Percentiles rank a stretch among this genome's conserved stretches.
These are phyloP conservation scores for Paradisaea rubra DNA, from an alignment of 2,113 vertebrate species.

Conservation along the genomic window DNA sequence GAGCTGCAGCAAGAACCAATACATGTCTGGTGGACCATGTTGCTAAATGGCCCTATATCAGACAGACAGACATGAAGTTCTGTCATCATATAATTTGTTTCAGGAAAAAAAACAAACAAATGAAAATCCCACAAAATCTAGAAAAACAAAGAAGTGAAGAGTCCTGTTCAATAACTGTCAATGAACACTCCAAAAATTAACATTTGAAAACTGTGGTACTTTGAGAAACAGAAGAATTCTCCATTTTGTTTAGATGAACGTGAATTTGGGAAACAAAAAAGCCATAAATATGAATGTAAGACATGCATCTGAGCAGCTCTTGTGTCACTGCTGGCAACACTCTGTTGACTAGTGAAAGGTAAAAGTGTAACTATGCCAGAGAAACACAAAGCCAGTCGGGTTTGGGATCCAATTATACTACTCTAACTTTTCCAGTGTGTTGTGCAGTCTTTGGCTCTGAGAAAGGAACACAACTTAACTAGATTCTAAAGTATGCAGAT, in stretches of 20 bases:
- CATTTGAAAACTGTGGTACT: background rate
- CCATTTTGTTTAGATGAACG: background rate
- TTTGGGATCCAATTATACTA: background rate
- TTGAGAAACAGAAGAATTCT: background rate
- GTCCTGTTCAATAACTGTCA: background rate
- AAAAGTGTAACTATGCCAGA: background rate
- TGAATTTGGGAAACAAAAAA: background rate
- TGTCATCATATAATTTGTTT: background rate
- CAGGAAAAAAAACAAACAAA: background rate
- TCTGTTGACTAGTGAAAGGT: background rate
- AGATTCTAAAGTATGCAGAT: background rate
- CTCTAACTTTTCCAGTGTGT: background rate
- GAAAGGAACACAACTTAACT: background rate
- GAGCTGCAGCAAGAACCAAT: background rate
- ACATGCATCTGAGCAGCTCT: background rate
- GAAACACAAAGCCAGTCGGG: background rate
- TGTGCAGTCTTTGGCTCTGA: background rate
- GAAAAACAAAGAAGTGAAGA: background rate
- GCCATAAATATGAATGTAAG: background rate
- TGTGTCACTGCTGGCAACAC: background rate
- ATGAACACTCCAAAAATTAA: background rate
- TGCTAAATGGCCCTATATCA: background rate
- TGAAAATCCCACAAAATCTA: background rate
- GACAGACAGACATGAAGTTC: background rate
- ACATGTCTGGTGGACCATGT: fast-evolving